phyloP scores from a whole-genome alignment of 2,797 vertebrate genomes.

The Agapornis canus region DNA sequence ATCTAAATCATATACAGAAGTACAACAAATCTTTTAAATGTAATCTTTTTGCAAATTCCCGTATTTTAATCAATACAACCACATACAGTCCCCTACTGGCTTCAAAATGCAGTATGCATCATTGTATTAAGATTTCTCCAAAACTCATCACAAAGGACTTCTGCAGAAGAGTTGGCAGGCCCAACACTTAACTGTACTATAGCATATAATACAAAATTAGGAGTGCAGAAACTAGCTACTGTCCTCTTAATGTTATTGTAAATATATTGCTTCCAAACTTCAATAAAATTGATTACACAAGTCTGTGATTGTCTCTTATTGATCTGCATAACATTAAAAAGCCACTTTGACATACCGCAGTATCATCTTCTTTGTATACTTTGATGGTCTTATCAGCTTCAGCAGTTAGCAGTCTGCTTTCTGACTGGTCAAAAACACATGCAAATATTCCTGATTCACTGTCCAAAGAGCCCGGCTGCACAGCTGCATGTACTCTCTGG shows the following conservation, averaged over 20 bases:
- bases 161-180: background rate
- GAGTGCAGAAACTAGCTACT: background rate
- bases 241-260: background rate
- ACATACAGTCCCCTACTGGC: background rate
- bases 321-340: background rate
- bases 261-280: background rate
- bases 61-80: background rate
- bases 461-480: constrained; percentile 97
- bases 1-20: background rate
- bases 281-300: background rate
- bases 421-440: constrained; percentile 93
- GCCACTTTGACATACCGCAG: constrained; percentile 81
- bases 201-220: background rate
- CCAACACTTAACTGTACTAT: background rate
- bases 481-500: constrained; percentile 95
- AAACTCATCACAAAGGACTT: background rate
- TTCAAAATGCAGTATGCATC: background rate
- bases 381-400: constrained; percentile 99
- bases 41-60: background rate
- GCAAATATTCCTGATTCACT: constrained; percentile 98
- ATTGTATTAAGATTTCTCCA: background rate
- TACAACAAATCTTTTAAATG: background rate
- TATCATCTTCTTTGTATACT: constrained; percentile 96
- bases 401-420: constrained; percentile 92
- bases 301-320: rapidly evolving